phyloP scores from a whole-genome alignment of 2,113 vertebrate species.

The Puntigrus tetrazona region DNA sequence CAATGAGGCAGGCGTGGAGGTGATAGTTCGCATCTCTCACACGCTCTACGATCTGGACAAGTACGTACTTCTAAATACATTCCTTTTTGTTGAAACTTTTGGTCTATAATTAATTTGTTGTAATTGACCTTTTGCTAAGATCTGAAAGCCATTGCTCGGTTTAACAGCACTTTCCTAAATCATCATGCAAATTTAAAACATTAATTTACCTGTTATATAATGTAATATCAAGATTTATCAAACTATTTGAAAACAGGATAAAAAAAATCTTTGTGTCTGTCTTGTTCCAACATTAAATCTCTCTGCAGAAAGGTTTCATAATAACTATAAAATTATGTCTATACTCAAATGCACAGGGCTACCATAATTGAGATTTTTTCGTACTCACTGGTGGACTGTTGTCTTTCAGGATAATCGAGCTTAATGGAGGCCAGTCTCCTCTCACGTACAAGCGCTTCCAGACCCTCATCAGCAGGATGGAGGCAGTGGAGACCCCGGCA shows the following conservation, averaged over 20 bases:
- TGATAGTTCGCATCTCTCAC: conserved; percentile 94
- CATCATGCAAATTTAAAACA: not conserved
- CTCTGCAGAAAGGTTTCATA: not conserved
- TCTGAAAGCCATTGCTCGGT: not conserved
- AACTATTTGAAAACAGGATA: too few relatives aligned
- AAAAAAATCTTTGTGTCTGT: not conserved
- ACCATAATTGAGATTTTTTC: not conserved
- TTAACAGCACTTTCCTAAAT: not conserved
- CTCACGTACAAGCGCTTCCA: conserved; percentile 98
- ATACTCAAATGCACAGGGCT: not conserved
- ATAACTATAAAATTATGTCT: not conserved
- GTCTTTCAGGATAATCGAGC: conserved; percentile 88
- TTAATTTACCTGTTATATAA: too few relatives aligned
- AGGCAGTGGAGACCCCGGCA: conserved; percentile 85
- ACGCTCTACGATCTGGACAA: conserved; percentile 94
- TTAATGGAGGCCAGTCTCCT: conserved; percentile 94
- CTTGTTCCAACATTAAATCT: too few relatives aligned
- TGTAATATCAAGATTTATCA: not conserved
- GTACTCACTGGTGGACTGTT: not conserved
- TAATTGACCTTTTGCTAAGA: not conserved
- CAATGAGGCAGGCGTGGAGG: conserved; percentile 93
- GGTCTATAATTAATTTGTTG: not conserved
- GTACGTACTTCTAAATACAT: conserved; percentile 73
- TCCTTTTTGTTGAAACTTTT: not conserved
- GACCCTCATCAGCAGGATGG: conserved; percentile 95